Base-by-base conservation (phyloP, 1,140 invertebrate genomes). In the Trichonephila clavata region DNA sequence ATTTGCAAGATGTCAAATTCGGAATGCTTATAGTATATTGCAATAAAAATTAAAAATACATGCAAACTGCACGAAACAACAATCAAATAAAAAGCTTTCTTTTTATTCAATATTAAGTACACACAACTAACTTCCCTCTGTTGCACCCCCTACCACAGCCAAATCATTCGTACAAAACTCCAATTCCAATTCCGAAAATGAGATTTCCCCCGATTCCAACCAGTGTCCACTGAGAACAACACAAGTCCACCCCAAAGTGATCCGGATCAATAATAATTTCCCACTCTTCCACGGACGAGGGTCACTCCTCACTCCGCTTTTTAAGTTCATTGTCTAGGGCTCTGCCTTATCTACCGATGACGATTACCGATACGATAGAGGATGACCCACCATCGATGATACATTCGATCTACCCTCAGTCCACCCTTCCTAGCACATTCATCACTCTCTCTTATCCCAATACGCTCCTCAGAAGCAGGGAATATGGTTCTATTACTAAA, bases 321-420 rank as follows among this genome's bases (percentile, higher is more conserved):
- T 77, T 90, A 43, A 57, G 89, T 63, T 59, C 89, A 91, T 83
- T 83, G 89, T 63, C 77, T 59, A 20, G 21, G 14, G 43, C 39
- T 57, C 57, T 91, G 89, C 89, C 89, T 91, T 91, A 91, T 91
- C 89, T 32, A 71, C 59, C 80, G 89, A 91, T 91, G 89, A 43
- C 68, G 71, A 91, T 91, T 83, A 60, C 89, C 20, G 89, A 91
- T 91, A 81, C 59, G 50, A 27, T 59, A 60, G 59, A 14, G 65
- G 50, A 68, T 21, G 68, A 24, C 50, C 65, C 14, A 21, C 13
- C 24, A 80, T 57, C 39, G 65, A 65, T 77, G 63, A 59, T 65
- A 77, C 65, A 77, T 90, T 68, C 43, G 43, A 77, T 90, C 88
- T 16, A 18, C 50, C 88, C 27, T 32, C 59, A 14, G 21, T 65